Evolutionary conservation across 2,797 vertebrate species (phyloP).

Genomic region (Rhinoraja longicauda): DNA sequence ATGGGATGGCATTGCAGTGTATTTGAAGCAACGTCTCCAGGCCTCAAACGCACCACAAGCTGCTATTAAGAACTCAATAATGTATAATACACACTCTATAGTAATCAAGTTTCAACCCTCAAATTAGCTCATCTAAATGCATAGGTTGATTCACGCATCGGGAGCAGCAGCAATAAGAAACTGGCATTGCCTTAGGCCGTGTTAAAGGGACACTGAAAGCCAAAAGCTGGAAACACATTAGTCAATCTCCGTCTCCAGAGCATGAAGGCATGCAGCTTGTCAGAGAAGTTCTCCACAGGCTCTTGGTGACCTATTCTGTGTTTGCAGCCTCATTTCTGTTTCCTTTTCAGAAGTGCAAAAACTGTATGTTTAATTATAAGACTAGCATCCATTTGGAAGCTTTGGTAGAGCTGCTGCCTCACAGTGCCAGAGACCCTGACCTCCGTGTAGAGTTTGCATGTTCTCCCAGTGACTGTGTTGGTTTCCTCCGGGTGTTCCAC

Average conservation of each 20-base stretch:
- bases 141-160: background rate
- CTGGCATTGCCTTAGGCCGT: background rate
- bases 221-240: slow-evolving; percentile 18
- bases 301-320: too few relatives aligned
- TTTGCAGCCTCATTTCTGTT: background rate
- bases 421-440: too few relatives aligned
- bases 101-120: background rate
- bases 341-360: background rate
- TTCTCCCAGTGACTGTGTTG: too few relatives aligned
- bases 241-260: background rate
- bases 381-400: background rate
- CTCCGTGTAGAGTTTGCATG: too few relatives aligned
- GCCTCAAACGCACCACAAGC: background rate
- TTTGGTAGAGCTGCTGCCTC: too few relatives aligned
- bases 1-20: background rate
- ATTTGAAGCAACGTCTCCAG: background rate
- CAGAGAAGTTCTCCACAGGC: background rate
- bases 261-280: background rate
- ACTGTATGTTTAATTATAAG: background rate
- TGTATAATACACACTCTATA: background rate
- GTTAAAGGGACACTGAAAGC: background rate
- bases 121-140: slow-evolving; percentile 30
- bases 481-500: too few relatives aligned
- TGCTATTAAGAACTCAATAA: background rate
- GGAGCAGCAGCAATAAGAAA: background rate